Evolutionary conservation across 1,140 invertebrate genomes (phyloP).

Genomic region (Whitmania pigra): DNA sequence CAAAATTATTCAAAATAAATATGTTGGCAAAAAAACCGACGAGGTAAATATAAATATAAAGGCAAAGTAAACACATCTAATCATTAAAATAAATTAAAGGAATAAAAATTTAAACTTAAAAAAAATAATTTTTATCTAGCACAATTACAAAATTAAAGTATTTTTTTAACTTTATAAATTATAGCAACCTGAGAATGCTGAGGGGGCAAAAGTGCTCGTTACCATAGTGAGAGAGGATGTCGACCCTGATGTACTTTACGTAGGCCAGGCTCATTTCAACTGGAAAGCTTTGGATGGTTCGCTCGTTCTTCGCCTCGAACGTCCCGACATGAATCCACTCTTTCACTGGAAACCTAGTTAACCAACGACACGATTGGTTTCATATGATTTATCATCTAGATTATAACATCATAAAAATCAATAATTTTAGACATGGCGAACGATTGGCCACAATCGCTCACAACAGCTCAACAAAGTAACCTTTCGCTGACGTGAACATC

Average conservation of each 20-base stretch:
- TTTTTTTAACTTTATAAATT: too few relatives aligned
- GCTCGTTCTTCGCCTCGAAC: constrained; percentile 71
- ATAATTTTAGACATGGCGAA: neutral
- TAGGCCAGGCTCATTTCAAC: constrained; percentile 57
- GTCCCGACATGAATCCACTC: constrained; percentile 80
- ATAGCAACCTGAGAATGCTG: constrained; percentile 49
- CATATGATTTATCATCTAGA: neutral
- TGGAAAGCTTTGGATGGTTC: constrained; percentile 73
- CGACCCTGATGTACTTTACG: constrained; percentile 73
- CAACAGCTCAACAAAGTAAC: constrained; percentile 27
- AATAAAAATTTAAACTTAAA: too few relatives aligned
- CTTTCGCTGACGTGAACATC: constrained; percentile 61
- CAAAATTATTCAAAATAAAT: neutral
- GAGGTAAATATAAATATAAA: too few relatives aligned
- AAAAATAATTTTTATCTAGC: too few relatives aligned
- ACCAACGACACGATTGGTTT: neutral
- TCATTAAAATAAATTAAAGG: too few relatives aligned
- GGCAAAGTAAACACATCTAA: too few relatives aligned
- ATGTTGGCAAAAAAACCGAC: too few relatives aligned
- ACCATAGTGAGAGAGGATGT: constrained; percentile 82
- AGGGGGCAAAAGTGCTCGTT: constrained; percentile 93
- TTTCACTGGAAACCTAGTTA: constrained; percentile 63
- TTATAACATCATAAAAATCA: neutral
- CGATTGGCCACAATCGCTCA: neutral
- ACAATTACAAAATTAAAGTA: too few relatives aligned